These are phyloP conservation scores for Lordiphosa clarofinis DNA, from an alignment of 1,140 invertebrate species.

Conservation along the genomic window DNA sequence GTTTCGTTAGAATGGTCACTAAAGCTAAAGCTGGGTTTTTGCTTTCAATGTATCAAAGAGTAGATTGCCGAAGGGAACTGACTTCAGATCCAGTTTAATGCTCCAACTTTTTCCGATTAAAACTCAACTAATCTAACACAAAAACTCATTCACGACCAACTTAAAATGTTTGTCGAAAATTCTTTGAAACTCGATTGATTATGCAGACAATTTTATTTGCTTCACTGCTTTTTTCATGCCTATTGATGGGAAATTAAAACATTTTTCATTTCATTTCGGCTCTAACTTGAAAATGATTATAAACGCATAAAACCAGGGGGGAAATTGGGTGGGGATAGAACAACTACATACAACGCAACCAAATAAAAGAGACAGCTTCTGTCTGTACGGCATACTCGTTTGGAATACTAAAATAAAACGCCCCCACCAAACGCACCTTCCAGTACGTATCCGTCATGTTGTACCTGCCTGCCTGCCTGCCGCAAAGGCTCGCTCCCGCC, in stretches of 20 bases:
- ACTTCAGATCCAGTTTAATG: no score
- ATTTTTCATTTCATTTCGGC: slow-evolving; percentile 31
- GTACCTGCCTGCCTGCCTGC: slow-evolving; percentile 1
- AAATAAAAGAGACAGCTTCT: slow-evolving; percentile 42
- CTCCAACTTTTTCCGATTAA: no score
- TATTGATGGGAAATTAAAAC: slow-evolving; percentile 51
- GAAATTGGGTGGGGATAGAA: slow-evolving; percentile 15
- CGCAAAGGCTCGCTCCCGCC: slow-evolving; percentile 5
- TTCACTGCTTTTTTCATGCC: slow-evolving; percentile 21
- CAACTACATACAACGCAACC: slow-evolving; percentile 22
- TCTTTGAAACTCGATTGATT: background rate
- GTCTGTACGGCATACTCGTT: slow-evolving; percentile 33
- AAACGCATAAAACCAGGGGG: slow-evolving; percentile 38
- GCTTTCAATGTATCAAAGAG: no score
- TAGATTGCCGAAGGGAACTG: no score
- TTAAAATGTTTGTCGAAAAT: no score
- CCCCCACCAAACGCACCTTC: slow-evolving; percentile 18
- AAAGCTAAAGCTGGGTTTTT: no score
- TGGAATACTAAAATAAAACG: slow-evolving; percentile 66
- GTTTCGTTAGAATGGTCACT: no score
- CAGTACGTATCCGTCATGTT: background rate
- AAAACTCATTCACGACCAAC: no score
- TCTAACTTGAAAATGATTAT: slow-evolving; percentile 41
- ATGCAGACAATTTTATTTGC: background rate
- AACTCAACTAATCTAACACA: no score